phyloP scores from a whole-genome alignment of 2,888 invertebrate species.

The Cheilosia urbana region DNA sequence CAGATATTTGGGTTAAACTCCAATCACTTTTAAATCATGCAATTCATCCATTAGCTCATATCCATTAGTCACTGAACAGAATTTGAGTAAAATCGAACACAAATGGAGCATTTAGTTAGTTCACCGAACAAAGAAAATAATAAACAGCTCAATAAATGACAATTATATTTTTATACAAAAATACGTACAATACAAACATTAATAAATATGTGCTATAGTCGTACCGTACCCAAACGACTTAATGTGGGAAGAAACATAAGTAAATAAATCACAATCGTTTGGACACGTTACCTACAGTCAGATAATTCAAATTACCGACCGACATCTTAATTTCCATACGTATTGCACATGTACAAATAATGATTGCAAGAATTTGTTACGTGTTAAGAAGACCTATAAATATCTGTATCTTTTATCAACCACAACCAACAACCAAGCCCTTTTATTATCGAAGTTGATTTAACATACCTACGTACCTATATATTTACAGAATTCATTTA shows the following conservation, averaged over 20 bases:
- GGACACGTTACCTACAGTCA: no score
- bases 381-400: conserved; percentile 3
- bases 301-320: no score
- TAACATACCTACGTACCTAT: background rate
- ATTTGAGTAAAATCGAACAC: conserved; percentile 8
- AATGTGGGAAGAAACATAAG: no score
- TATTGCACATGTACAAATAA: no score
- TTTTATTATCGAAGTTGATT: conserved; percentile 39
- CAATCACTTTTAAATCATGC: conserved; percentile 35
- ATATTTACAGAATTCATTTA: conserved; percentile 18
- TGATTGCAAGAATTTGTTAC: background rate
- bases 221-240: no score
- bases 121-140: no score
- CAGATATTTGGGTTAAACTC: background rate
- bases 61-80: conserved; percentile 37
- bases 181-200: no score
- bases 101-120: background rate
- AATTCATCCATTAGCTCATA: conserved; percentile 43
- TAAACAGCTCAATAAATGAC: no score
- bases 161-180: no score
- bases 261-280: no score
- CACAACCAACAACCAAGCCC: conserved; percentile 57
- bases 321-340: no score
- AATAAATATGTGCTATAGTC: no score
- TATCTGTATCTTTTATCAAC: conserved; percentile 23